Evolutionary conservation across 1,140 invertebrate species (phyloP), one percentile per base, ranked within the genome.

Genomic region (Ceratosolen fusciceps): DNA sequence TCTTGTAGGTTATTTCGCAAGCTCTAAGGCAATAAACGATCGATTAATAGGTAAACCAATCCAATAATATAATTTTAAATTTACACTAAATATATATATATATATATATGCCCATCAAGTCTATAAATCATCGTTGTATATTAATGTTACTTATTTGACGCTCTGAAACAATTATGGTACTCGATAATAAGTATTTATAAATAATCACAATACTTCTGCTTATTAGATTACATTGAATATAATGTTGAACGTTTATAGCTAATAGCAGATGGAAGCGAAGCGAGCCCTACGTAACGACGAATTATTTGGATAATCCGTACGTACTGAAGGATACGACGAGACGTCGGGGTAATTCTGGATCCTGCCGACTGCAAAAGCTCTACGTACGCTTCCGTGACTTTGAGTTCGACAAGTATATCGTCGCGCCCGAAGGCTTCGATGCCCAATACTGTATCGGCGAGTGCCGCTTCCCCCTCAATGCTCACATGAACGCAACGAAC

Each of bases 351-450:
- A 47, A 29, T 19, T 29, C 56, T 14, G 56, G 91, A 82, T 93
- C 92, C 80, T 97, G 96, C 88, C 93, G 94, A 87, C 94, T 96
- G 84, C 93, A 95, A 85, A 95, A 93, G 34, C 88, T 97, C 0
- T 96, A 96, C 85, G 95, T 97, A 10, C 95, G 94, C 86, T 97
- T 97, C 84, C 93, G 93, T 84, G 95, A 96, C 87, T 88, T 97
- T 58, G 92, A 95, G 75, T 97, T 95, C 95, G 93, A 96, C 92
- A 94, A 97, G 87, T 97, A 95, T 95, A 96, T 98, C 54, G 96
- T 97, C 65, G 96, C 96, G 2, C 96, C 96, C 0, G 94, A 96
- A 75, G 96, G 96, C 0, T 98, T 96, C 85, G 93, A 94, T 4
- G 96, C 96, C 0, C 96, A 94, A 85, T 98, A 95, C 87, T 98